A percentile compares a stretch with the other conserved stretches of the same genome.
Evolutionary conservation across 1,140 invertebrate genomes (phyloP).

Genomic region (Nomia melanderi): DNA sequence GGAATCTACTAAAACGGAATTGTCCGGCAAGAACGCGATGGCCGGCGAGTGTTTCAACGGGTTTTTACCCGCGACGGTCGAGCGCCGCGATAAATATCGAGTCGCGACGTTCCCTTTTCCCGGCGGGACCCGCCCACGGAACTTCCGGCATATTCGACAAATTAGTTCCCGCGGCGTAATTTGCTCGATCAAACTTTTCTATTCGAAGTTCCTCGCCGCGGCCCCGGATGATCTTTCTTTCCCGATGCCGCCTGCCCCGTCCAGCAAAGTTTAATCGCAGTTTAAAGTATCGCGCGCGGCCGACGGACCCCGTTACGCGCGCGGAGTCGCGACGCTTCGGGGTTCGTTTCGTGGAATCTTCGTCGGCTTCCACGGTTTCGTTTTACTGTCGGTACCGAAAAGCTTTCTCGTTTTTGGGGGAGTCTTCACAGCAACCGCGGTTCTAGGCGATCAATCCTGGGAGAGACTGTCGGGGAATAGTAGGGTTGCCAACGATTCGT

Average conservation of each 20-base stretch:
- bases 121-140: slow-evolving; percentile 36
- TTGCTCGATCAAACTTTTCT: slow-evolving; percentile 61
- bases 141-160: slow-evolving; percentile 54
- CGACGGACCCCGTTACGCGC: slow-evolving; percentile 3
- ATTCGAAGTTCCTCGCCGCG: slow-evolving; percentile 29
- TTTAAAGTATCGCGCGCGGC: slow-evolving; percentile 3
- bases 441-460: background rate
- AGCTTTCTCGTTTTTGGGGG: background rate
- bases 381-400: background rate
- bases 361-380: too few species aligned
- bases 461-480: background rate
- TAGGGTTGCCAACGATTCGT: background rate
- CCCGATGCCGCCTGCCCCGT: slow-evolving; percentile 13
- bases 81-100: slow-evolving; percentile 27
- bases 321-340: background rate
- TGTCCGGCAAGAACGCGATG: too few species aligned
- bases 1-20: too few species aligned
- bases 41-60: too few species aligned
- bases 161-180: slow-evolving; percentile 58
- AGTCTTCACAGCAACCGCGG: background rate
- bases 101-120: slow-evolving; percentile 35
- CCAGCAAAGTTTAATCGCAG: slow-evolving; percentile 31
- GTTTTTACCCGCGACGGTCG: too few species aligned
- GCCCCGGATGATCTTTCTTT: slow-evolving; percentile 48
- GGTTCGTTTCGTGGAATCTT: background rate